Base-by-base conservation (phyloP, 1,140 invertebrate species). In the Drosophila asahinai region DNA sequence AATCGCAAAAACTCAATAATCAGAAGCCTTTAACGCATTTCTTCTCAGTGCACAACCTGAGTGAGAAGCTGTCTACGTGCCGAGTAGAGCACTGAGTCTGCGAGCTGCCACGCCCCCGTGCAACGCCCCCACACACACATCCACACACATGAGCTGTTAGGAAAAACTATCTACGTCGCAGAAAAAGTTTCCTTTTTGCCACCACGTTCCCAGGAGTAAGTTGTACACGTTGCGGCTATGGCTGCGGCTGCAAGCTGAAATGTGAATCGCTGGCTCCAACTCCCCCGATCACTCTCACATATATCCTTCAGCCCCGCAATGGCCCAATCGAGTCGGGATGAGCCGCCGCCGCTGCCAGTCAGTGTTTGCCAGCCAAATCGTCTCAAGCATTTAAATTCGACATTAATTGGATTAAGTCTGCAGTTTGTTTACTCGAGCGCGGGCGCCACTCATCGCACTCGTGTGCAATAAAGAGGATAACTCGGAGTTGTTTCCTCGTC, bases 401-500 rank as follows among this genome's bases (percentile, higher is more conserved):
- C 67, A 77, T 86, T 89, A 89, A 89, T 89, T 89, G 86, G 78
- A 89, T 89, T 90, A 89, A 76, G 86, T 90, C 71, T 80, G 86
- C 47, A 84, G 67, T 61, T 65, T 72, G 62, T 74, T 80, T 67
- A 72, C 47, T 72, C 77, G 49, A 45, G 76, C 55, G 45, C 55
- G 48, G 58, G 58, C 49, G 48, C 22, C 71, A 61, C 55, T 74
- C 54, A 52, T 60, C 67, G 45, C 67, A 70, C 64, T 68, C 67
- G 38, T 72, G 67, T 68, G 38, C 54, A 36, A 43, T 60, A 60
- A 72, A 49, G 51, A 22, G 9, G 38, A 38, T 15, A 55, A 55
- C 52, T 38, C 25, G 9, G 45, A 75, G 27, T 43, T 61, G 22
- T 25, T 40, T 17, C 11, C 3, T 7, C 36, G 22, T 63, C 48